Evolutionary conservation across 2,113 vertebrate genomes (phyloP).

Genomic region (Neotoma lepida): DNA sequence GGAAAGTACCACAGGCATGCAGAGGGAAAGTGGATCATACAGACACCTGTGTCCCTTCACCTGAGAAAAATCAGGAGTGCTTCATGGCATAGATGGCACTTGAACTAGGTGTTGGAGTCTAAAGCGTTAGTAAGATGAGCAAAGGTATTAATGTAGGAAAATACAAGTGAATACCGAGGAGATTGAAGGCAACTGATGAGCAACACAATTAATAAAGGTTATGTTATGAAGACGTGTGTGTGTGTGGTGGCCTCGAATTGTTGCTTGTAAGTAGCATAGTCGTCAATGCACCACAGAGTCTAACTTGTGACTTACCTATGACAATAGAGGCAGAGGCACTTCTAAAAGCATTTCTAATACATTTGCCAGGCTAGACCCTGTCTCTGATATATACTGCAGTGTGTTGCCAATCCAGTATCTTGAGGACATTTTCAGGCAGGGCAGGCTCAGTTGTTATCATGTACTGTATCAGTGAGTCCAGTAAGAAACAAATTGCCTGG

Average conservation of each 20-base stretch:
- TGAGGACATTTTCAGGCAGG: background rate
- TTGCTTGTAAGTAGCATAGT: background rate
- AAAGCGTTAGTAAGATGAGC: background rate
- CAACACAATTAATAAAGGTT: background rate
- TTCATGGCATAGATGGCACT: background rate
- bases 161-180: background rate
- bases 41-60: background rate
- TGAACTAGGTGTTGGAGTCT: background rate
- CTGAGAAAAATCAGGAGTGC: background rate
- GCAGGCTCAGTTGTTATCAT: background rate
- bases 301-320: background rate
- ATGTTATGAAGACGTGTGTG: background rate
- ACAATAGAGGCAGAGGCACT: background rate
- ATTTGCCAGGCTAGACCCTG: background rate
- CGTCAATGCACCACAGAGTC: background rate
- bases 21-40: background rate
- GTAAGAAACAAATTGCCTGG: background rate
- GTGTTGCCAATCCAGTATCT: background rate
- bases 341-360: background rate
- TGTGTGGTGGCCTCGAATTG: background rate
- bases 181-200: background rate
- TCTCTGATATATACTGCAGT: background rate
- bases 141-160: background rate
- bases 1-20: background rate
- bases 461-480: background rate